Evolutionary conservation across 1,140 invertebrate genomes (phyloP).

Genomic region (Wiebesia pumilae): DNA sequence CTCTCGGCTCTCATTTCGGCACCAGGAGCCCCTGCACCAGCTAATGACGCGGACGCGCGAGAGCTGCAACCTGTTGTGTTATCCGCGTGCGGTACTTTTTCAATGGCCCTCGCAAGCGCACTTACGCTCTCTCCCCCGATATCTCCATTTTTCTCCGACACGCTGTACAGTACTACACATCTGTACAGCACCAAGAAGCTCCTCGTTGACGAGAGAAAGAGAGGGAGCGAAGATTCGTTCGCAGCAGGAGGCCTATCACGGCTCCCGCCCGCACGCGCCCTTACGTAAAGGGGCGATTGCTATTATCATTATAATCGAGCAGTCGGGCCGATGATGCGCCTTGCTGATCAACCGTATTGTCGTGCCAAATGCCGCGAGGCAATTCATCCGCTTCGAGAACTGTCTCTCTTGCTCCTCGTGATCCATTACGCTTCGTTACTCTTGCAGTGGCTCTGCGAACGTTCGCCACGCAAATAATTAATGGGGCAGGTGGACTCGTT

Average conservation of each 20-base stretch:
- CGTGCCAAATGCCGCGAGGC: slow-evolving; percentile 70
- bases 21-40: neutral
- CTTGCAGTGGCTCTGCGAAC: neutral
- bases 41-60: slow-evolving; percentile 15
- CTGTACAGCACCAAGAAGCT: neutral
- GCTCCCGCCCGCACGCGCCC: slow-evolving; percentile 13
- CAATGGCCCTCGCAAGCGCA: slow-evolving; percentile 54
- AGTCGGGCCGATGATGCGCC: slow-evolving; percentile 48
- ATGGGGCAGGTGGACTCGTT: slow-evolving; percentile 31
- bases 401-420: neutral
- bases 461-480: slow-evolving; percentile 28
- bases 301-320: slow-evolving; percentile 74
- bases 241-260: slow-evolving; percentile 52
- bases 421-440: slow-evolving; percentile 45
- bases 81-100: slow-evolving; percentile 55
- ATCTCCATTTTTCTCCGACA: neutral
- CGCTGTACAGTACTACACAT: neutral
- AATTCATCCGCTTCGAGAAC: slow-evolving; percentile 31
- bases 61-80: slow-evolving; percentile 68
- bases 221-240: neutral
- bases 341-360: slow-evolving; percentile 73
- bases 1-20: slow-evolving; percentile 8
- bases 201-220: neutral
- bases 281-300: neutral
- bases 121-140: neutral